Percentiles rank a stretch among this genome's conserved stretches.
Conservation (phyloP, 2,888 invertebrate genomes). For the Mellilla xanthometata region DNA sequence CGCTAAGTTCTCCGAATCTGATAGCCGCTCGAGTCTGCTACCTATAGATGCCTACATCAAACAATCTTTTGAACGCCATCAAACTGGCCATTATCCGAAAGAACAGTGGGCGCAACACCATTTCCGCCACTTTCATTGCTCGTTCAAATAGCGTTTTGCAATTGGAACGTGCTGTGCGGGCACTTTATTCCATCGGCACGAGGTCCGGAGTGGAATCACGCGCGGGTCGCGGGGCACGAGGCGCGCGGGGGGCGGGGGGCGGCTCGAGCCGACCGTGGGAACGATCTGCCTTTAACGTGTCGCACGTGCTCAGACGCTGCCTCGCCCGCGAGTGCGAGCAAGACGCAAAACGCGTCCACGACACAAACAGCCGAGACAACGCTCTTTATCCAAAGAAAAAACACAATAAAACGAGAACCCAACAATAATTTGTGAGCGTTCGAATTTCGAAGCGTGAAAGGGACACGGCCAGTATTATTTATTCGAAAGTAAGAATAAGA, state of each 20-base stretch:
- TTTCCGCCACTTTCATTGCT: conserved; percentile 68
- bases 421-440: conserved; percentile 78
- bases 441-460: conserved; percentile 70
- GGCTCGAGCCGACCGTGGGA: conserved; percentile 77
- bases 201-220: conserved; percentile 71
- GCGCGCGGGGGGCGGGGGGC: conserved; percentile 39
- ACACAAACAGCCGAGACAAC: conserved; percentile 17
- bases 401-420: conserved; percentile 66
- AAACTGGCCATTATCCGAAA: conserved; percentile 28
- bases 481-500: conserved; percentile 68
- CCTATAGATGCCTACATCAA: too few species aligned
- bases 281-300: conserved; percentile 81
- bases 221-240: conserved; percentile 41
- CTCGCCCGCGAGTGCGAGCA: conserved; percentile 53
- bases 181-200: conserved; percentile 72
- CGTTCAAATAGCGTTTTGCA: conserved; percentile 69
- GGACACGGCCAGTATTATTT: conserved; percentile 57
- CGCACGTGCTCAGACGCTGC: conserved; percentile 76
- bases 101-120: conserved; percentile 43
- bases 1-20: too few species aligned
- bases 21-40: too few species aligned
- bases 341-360: conserved; percentile 40
- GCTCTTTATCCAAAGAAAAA: conserved; percentile 37
- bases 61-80: background rate
- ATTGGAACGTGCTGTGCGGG: conserved; percentile 75